Evolutionary conservation across 1,140 invertebrate species (phyloP), one percentile per base, ranked within the genome.

Genomic region (Bradysia coprophila): DNA sequence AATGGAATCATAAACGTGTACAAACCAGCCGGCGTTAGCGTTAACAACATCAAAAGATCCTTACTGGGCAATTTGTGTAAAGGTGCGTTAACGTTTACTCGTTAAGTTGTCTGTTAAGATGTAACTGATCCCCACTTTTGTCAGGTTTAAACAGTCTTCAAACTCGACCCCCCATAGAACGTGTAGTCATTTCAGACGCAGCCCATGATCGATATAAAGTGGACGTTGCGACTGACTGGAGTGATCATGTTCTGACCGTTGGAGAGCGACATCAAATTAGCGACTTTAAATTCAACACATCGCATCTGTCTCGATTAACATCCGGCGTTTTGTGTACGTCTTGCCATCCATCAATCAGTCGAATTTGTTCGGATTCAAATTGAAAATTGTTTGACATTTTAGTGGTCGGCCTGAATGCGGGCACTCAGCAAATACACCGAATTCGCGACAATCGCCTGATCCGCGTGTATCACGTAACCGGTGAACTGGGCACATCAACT

Each of bases 1-100:
- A 81, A 80, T 62, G 86, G 87, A 15, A 49, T 91, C 2, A 69
- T 87, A 51, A 82, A 79, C 61, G 58, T 91, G 6, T 90, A 86
- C 52, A 93, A 93, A 64, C 83, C 85, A 6, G 49, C 71, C 10
- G 67, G 67, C 40, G 57, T 75, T 33, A 50, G 66, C 33, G 51
- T 70, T 1, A 46, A 48, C n/a, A 53, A 61, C 47, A 54, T 77
- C 1, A 64, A 71, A 48, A 55, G 67, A 37, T 71, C 63, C 15
- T 57, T 85, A 38, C 53, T 75, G 10, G 49, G 53, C 16, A 79
- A 81, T 54, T 56, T 85, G 40, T 78, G 72, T 55, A 59, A 61
- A 71, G 81, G 81, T 84, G n/a, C n/a, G n/a, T n/a, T n/a, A n/a
- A n/a, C n/a, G n/a, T n/a, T n/a, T n/a, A n/a, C n/a, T n/a, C n/a